These are phyloP conservation scores for Toxostoma redivivum DNA, from an alignment of 2,113 vertebrate species.

Conservation along the genomic window DNA sequence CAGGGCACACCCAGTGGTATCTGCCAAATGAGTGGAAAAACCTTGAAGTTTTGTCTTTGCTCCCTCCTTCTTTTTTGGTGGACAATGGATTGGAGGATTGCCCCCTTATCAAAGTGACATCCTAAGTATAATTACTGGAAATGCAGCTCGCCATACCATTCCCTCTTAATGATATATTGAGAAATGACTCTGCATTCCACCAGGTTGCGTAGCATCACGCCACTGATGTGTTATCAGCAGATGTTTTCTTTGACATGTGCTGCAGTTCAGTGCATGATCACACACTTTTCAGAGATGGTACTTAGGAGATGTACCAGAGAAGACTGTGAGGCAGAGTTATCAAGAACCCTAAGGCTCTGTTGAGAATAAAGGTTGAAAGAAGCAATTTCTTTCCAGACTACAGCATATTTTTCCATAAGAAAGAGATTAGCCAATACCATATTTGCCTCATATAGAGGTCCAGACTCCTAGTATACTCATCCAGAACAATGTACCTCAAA, in stretches of 20 bases:
- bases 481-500: background rate
- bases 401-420: background rate
- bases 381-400: background rate
- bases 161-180: background rate
- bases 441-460: background rate
- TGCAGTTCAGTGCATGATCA: background rate
- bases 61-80: background rate
- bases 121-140: background rate
- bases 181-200: background rate
- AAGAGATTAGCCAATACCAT: background rate
- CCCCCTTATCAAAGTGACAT: background rate
- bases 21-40: background rate
- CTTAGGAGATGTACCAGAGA: background rate
- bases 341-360: background rate
- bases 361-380: background rate
- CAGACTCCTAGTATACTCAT: background rate
- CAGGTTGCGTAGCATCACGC: background rate
- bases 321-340: background rate
- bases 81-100: background rate
- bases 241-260: background rate
- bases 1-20: background rate
- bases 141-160: background rate
- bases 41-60: background rate
- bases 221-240: background rate
- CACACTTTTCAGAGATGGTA: background rate